A percentile compares a stretch with the other conserved stretches of the same genome.
Conservation (phyloP, 1,140 invertebrate genomes). For the Rhyacophila brunnea region DNA sequence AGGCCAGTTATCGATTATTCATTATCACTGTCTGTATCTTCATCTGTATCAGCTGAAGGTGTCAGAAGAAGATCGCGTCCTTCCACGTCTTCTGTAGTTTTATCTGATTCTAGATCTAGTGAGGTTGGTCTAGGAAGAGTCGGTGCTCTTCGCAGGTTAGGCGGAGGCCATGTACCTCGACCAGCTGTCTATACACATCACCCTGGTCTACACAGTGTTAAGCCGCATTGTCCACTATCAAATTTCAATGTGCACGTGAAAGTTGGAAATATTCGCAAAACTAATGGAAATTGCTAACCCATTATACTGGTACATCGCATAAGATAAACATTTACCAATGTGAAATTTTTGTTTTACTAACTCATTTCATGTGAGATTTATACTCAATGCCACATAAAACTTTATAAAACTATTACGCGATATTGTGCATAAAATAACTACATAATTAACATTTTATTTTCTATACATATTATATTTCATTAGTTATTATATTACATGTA, state of each 20-base stretch:
- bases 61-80: background rate
- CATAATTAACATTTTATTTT: too few relatives aligned
- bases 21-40: background rate
- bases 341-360: too few relatives aligned
- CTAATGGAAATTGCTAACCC: constrained; percentile 23
- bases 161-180: constrained; percentile 2
- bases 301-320: background rate
- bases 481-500: too few relatives aligned
- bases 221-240: constrained; percentile 10
- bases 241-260: constrained; percentile 26
- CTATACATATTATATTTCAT: too few relatives aligned
- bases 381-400: too few relatives aligned
- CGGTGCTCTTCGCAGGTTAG: constrained; percentile 8
- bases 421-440: too few relatives aligned
- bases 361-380: too few relatives aligned
- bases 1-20: background rate
- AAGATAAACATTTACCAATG: too few relatives aligned
- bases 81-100: too few relatives aligned
- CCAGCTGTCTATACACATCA: constrained; percentile 18
- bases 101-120: background rate
- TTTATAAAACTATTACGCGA: too few relatives aligned
- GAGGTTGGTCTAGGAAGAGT: constrained; percentile 14
- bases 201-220: constrained; percentile 13
- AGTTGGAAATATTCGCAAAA: constrained; percentile 26
- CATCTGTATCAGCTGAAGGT: constrained; percentile 8